These are phyloP conservation scores for Bufotes viridis DNA, from an alignment of 2,797 vertebrate species.

Conservation along the genomic window DNA sequence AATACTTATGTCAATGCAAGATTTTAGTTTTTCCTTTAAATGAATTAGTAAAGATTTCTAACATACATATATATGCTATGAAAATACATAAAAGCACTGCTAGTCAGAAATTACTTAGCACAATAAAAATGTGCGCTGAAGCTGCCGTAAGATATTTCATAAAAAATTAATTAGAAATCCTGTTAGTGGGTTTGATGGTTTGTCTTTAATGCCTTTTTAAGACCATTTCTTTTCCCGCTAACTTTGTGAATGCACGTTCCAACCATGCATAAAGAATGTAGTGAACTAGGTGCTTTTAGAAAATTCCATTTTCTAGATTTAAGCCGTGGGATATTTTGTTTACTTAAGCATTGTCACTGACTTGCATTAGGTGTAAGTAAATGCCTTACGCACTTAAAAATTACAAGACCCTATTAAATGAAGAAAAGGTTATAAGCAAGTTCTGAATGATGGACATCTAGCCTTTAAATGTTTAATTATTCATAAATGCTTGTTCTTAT, in stretches of 20 bases:
- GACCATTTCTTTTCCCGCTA: slow-evolving; percentile 12
- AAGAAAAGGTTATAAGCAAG: background rate
- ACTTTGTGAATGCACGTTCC: slow-evolving; percentile 11
- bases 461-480: too few species aligned
- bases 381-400: background rate
- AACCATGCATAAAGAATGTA: slow-evolving; percentile 32
- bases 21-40: too few species aligned
- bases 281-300: slow-evolving; percentile 11
- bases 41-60: too few species aligned
- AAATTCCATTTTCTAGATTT: slow-evolving; percentile 11
- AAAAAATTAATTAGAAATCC: slow-evolving; percentile 37
- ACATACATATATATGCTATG: background rate
- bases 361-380: background rate
- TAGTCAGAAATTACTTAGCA: background rate
- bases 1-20: too few species aligned
- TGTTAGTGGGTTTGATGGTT: background rate
- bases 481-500: too few species aligned
- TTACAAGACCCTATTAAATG: background rate
- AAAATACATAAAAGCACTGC: background rate
- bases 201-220: background rate
- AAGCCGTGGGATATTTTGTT: slow-evolving; percentile 34
- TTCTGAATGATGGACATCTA: background rate
- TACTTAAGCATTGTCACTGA: background rate
- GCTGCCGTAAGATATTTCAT: slow-evolving; percentile 28
- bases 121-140: background rate